phyloP scores from a whole-genome alignment of 1,140 invertebrate species.

The Sminthurinus signatus region DNA sequence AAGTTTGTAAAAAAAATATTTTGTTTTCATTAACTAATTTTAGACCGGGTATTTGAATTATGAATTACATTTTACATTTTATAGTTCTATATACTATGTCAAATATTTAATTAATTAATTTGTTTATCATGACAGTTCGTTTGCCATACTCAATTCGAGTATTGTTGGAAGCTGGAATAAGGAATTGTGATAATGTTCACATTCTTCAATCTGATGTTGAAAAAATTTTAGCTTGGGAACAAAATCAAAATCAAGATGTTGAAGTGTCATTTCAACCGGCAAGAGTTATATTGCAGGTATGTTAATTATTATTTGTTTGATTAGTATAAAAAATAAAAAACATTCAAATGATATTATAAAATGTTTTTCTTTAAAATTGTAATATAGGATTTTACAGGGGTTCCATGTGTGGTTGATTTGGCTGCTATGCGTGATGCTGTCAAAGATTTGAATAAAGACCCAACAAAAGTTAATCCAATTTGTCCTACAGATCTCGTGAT shows the following conservation, averaged over 20 bases:
- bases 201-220: constrained; percentile 77
- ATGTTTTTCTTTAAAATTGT: constrained; percentile 9
- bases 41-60: not conserved
- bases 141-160: constrained; percentile 92
- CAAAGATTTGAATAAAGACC: constrained; percentile 53
- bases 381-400: constrained; percentile 83
- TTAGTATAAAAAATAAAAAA: too few species aligned
- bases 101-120: not conserved
- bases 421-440: constrained; percentile 97
- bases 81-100: not conserved
- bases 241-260: constrained; percentile 64
- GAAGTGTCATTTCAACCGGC: constrained; percentile 95
- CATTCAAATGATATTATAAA: too few species aligned
- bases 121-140: constrained; percentile 1
- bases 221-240: constrained; percentile 86
- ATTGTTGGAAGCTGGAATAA: constrained; percentile 86
- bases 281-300: constrained; percentile 85
- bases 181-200: constrained; percentile 95
- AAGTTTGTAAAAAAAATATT: constrained; percentile 6
- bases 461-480: constrained; percentile 86
- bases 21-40: not conserved
- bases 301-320: too few species aligned
- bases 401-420: constrained; percentile 97
- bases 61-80: not conserved
- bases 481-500: constrained; percentile 97